Conservation (phyloP, 2,797 vertebrate genomes). For the Periophthalmus magnuspinnatus region DNA sequence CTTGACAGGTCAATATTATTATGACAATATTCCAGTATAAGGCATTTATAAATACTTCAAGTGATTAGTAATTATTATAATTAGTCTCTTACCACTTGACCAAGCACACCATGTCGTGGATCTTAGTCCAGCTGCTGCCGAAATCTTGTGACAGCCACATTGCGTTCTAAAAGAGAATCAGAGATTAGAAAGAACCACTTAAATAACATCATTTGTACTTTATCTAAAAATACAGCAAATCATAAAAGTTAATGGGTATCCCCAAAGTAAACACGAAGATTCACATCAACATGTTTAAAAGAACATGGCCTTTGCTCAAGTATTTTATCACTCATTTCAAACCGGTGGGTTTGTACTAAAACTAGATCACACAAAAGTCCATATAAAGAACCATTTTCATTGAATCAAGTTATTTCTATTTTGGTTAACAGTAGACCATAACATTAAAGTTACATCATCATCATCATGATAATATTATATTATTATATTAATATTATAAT, state of each 20-base stretch:
- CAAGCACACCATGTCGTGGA: slow-evolving; percentile 87
- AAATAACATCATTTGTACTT: neutral
- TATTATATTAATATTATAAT: too few relatives aligned
- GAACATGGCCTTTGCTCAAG: neutral
- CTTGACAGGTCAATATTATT: neutral
- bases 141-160: slow-evolving; percentile 91
- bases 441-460: neutral
- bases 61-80: too few relatives aligned
- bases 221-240: slow-evolving; percentile 6
- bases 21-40: neutral
- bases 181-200: neutral
- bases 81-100: slow-evolving; percentile 88
- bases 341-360: neutral
- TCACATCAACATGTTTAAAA: slow-evolving; percentile 12
- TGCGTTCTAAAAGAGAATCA: slow-evolving; percentile 77
- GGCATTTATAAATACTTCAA: neutral
- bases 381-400: neutral
- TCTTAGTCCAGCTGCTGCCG: slow-evolving; percentile 83
- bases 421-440: neutral
- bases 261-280: slow-evolving; percentile 33
- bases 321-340: slow-evolving; percentile 9
- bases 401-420: neutral
- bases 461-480: too few relatives aligned
- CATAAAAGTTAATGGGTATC: slow-evolving; percentile 27
- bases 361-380: neutral